Evolutionary conservation across 2,113 vertebrate genomes (phyloP).

Genomic region (Notechis scutatus): DNA sequence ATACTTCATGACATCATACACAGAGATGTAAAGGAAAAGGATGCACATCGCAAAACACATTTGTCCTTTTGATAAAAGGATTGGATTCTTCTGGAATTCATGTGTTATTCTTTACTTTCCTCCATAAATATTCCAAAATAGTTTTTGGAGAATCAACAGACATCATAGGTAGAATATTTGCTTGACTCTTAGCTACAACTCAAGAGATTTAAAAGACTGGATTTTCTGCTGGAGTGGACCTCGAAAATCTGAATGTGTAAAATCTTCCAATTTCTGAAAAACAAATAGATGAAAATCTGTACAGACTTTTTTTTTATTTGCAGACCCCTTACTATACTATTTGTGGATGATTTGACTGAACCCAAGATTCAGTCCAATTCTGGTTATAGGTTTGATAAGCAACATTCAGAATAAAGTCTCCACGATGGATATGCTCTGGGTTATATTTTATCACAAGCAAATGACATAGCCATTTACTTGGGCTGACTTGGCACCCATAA

Average conservation of each 20-base stretch:
- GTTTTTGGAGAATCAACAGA: not conserved
- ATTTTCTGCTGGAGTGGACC: not conserved
- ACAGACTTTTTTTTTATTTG: not conserved
- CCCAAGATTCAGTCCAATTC: not conserved
- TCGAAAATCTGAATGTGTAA: not conserved
- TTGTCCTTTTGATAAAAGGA: not conserved
- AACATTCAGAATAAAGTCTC: not conserved
- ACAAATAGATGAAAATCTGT: not conserved
- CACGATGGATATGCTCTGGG: not conserved
- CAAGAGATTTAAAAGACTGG: not conserved
- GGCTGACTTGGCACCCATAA: not conserved
- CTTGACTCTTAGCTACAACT: not conserved
- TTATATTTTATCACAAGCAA: not conserved
- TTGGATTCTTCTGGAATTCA: not conserved
- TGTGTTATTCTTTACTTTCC: not conserved
- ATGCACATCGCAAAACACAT: not conserved
- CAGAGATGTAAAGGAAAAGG: not conserved
- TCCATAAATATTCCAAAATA: not conserved
- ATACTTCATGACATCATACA: not conserved
- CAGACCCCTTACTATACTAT: not conserved
- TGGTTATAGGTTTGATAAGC: not conserved
- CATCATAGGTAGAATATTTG: not conserved
- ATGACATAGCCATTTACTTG: not conserved
- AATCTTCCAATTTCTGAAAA: not conserved
- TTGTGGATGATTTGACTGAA: not conserved